These are phyloP conservation scores for Hyles euphorbiae DNA, from an alignment of 1,140 invertebrate genomes.

Conservation along the genomic window DNA sequence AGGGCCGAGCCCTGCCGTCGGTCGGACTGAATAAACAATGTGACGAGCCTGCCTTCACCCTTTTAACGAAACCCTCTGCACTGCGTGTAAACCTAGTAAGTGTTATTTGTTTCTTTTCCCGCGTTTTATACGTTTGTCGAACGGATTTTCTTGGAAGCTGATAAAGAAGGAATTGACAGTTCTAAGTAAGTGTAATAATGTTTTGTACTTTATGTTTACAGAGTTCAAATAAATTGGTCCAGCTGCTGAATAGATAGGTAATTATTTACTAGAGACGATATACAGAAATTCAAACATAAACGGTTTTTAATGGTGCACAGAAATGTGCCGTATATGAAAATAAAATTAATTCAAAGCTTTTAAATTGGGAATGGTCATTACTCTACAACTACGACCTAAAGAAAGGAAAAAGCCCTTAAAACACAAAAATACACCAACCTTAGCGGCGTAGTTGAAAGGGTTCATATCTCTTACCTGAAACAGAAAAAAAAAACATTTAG, in stretches of 20 bases:
- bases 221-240: too few species aligned
- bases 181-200: background rate
- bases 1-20: conserved; percentile 31
- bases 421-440: background rate
- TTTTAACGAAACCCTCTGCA: conserved; percentile 58
- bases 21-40: conserved; percentile 63
- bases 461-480: conserved; percentile 24
- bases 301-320: background rate
- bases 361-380: too few species aligned
- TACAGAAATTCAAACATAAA: background rate
- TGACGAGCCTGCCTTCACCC: conserved; percentile 54
- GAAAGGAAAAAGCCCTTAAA: too few species aligned
- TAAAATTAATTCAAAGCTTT: too few species aligned
- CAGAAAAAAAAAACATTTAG: conserved; percentile 5
- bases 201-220: too few species aligned
- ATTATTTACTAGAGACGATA: too few species aligned
- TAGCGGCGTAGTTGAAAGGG: background rate
- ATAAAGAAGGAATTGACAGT: conserved; percentile 5
- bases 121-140: conserved; percentile 4
- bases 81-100: conserved; percentile 27
- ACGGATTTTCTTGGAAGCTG: conserved; percentile 7
- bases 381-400: too few species aligned
- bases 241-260: too few species aligned
- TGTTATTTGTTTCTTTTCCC: conserved; percentile 26
- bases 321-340: too few species aligned